Evolutionary conservation across 2,113 vertebrate species (phyloP), one percentile per base, ranked within the genome.

Genomic region (Brachyhypopomus gauderio): DNA sequence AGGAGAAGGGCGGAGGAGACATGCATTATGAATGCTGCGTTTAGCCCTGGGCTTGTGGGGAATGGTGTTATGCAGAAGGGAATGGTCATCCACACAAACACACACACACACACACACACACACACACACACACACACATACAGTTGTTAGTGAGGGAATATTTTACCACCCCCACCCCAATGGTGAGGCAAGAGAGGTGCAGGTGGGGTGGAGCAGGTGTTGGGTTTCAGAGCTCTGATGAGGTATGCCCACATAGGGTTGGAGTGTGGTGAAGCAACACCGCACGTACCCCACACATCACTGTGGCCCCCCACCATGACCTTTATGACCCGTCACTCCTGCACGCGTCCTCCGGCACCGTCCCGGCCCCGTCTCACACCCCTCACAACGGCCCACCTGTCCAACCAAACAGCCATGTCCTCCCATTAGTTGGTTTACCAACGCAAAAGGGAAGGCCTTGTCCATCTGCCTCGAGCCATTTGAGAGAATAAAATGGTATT

Each of bases 21-120:
- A 79, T 82, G 84, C 72, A 82, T 63, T 82, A 79, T 82, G 69
- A 74, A 64, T 77, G 38, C 16, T 75, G 58, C 6, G 41, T 75
- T 75, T 63, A 23, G 48, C 60, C 20, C 55, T 34, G 11, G 20
- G 59, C 36, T 64, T 73, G 38, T 73, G 22, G 45, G 56, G 16
- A 16, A 73, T 7, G 20, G 70, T 55, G 45, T 64, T 58, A 25
- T 36, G 58, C 45, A 64, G 70, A 16, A 23, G 8, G 12, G 11
- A 38, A 41, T 41, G 64, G 58, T 56, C 52, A 14, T 74, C 19
- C 22, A 52, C 23, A 63, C 22, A 8, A 20, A 41, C 12, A 45
- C 30, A 8, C 70, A 9, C 62, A 55, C 67, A 71, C 67, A 82
- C 34, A 8, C 30, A 38, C 63, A 58, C 22, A 52, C 23, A 63